phyloP scores from a whole-genome alignment of 1,140 invertebrate species.

The Scaptomyza graminum region DNA sequence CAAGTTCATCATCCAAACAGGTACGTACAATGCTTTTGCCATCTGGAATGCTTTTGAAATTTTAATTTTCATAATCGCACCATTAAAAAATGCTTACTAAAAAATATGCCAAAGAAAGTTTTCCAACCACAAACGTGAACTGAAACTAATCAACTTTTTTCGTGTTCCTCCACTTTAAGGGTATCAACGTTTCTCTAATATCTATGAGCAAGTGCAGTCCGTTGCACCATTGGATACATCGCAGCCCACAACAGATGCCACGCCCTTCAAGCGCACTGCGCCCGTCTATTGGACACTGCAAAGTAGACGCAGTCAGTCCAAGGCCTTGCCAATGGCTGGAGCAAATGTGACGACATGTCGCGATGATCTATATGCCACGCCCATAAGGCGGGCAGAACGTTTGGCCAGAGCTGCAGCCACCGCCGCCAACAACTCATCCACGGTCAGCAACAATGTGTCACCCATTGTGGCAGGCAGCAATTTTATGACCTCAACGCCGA shows the following conservation, averaged over 20 bases:
- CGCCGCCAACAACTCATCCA: constrained; percentile 13
- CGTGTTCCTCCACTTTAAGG: constrained; percentile 42
- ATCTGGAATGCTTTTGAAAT: neutral
- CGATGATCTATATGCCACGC: constrained; percentile 83
- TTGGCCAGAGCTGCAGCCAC: constrained; percentile 62
- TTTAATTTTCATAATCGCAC: constrained; percentile 2
- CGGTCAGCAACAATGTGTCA: constrained; percentile 84
- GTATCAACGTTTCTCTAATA: constrained; percentile 83
- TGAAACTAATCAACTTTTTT: constrained; percentile 9
- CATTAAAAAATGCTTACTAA: constrained; percentile 6
- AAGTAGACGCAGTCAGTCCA: constrained; percentile 68
- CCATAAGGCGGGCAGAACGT: constrained; percentile 74
- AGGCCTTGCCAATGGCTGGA: constrained; percentile 30
- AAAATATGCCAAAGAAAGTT: neutral
- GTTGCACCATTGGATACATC: constrained; percentile 39
- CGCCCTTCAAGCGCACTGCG: constrained; percentile 77
- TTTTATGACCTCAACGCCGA: constrained; percentile 86
- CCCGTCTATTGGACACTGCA: constrained; percentile 84
- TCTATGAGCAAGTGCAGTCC: constrained; percentile 78
- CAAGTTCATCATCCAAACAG: neutral
- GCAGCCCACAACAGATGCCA: constrained; percentile 46
- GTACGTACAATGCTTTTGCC: neutral
- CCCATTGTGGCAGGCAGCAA: constrained; percentile 86
- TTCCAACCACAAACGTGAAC: neutral
- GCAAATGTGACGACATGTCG: constrained; percentile 56